Evolutionary conservation across 2,113 vertebrate species (phyloP), one percentile per base, ranked within the genome.

Genomic region (Anthoscopus minutus): DNA sequence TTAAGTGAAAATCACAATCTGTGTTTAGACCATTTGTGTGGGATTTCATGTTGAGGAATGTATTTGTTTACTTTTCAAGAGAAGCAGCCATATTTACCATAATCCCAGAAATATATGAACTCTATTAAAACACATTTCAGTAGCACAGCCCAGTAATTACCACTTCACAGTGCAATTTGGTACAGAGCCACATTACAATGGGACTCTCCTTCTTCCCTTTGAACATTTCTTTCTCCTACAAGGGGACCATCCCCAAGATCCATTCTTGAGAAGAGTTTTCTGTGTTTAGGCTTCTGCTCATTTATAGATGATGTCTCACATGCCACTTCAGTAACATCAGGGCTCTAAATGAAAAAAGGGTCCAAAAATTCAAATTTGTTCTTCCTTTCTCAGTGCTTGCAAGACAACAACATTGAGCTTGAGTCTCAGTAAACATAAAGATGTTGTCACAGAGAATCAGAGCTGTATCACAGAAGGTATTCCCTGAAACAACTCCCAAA

Each of bases 11-110:
- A 81, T 58, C 85, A 92, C 82, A 94, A 74, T 57, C 77, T 77
- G 56, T 92, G 78, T 84, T 93, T 86, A 89, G 90, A 94, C 91
- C 72, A 93, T 94, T 93, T 96, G 83, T 92, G 93, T 94, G 94
- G 88, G 77, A 96, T 96, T 96, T 97, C 94, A 93, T 38, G 16
- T 74, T 91, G 78, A 96, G 80, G 66, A 91, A 89, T 27, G 40
- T n/a, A 71, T 25, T 45, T 72, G 71, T 62, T 96, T 91, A 74
- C 58, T 40, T 71, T 81, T 70, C 65, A 81, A 38, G 35, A 94
- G 35, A 83, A 92, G 67, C 72, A 92, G 65, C 22, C 88, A 90
- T 79, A 37, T 31, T 33, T 66, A 87, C n/a, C 47, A 37, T 35
- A 80, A 91, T 91, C 56, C 78, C 80, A 85, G 74, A 92, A 93